Base-by-base conservation (phyloP, 2,888 invertebrate species). In the Germaria angustata region DNA sequence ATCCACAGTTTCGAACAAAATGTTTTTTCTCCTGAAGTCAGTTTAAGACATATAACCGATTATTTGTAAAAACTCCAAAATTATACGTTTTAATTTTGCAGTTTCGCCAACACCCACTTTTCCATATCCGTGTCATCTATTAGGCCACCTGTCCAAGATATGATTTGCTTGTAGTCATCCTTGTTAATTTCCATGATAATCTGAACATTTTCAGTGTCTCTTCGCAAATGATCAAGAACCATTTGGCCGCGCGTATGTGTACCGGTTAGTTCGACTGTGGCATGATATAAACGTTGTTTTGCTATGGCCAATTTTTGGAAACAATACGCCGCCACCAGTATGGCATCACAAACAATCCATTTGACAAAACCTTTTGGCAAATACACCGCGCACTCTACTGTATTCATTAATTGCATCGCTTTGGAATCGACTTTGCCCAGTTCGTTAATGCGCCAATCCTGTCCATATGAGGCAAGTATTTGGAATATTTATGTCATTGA, bases 231-330 rank as follows among this genome's bases (percentile, higher is more conserved):
- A 87, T 94, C 93, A n/a, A 94, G 89, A 0, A 94, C 92, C 87
- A 94, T 92, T 89, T 94, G 93, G 4, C 94, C 94, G 59, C 87
- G 85, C 0, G 94, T 93, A 85, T 92, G 91, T 7, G 81, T 86
- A 8, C 94, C 94, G 63, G 88, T 87, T 20, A 94, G 87, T 86
- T 94, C 94, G 8, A 94, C 92, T 2, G 93, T 92, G 7, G 91
- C 92, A 86, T 93, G 91, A 78, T 87, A 88, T 0, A 78, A 65
- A 34, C 85, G 83, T 49, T 84, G 81, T 28, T 85, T 85, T 7
- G 85, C 87, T 15, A 91, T 89, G 55, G 91, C 87, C 36, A 91
- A 86, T 0, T 86, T 81, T 7, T 92, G 92, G 85, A 90, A 89
- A 15, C 93, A 81, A 71, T 92, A 89, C 32, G 90, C 88, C n/a